A percentile compares a stretch with the other conserved stretches of the same genome.
These are phyloP conservation scores for Pelecanoides urinatrix DNA, from an alignment of 2,113 vertebrate genomes.

Conservation along the genomic window DNA sequence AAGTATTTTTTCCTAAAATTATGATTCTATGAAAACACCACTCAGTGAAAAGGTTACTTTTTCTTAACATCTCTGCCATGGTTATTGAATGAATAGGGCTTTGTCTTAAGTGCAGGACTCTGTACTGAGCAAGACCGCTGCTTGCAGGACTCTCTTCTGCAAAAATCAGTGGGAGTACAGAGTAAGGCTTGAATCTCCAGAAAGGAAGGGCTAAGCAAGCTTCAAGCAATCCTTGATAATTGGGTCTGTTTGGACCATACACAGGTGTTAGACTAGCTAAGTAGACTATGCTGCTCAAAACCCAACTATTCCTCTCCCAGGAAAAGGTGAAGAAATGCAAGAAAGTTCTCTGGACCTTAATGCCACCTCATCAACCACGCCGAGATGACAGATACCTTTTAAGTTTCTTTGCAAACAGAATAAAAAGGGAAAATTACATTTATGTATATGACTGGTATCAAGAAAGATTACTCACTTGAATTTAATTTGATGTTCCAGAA, in stretches of 20 bases:
- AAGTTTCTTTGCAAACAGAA: background rate
- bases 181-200: background rate
- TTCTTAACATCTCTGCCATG: background rate
- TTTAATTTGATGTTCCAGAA: conserved; percentile 96
- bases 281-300: background rate
- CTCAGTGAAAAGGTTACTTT: background rate
- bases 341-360: background rate
- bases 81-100: background rate
- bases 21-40: background rate
- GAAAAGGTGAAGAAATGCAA: background rate
- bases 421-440: background rate
- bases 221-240: background rate
- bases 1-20: background rate
- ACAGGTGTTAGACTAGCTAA: background rate
- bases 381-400: background rate
- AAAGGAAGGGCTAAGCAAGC: background rate
- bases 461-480: conserved; percentile 84
- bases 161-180: background rate
- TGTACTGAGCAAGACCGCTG: background rate
- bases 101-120: background rate
- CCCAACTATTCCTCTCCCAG: background rate
- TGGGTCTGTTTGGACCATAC: background rate
- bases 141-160: background rate
- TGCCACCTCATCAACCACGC: background rate
- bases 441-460: background rate